Evolutionary conservation across 2,113 vertebrate genomes (phyloP).

Genomic region (Brienomyrus brachyistius): DNA sequence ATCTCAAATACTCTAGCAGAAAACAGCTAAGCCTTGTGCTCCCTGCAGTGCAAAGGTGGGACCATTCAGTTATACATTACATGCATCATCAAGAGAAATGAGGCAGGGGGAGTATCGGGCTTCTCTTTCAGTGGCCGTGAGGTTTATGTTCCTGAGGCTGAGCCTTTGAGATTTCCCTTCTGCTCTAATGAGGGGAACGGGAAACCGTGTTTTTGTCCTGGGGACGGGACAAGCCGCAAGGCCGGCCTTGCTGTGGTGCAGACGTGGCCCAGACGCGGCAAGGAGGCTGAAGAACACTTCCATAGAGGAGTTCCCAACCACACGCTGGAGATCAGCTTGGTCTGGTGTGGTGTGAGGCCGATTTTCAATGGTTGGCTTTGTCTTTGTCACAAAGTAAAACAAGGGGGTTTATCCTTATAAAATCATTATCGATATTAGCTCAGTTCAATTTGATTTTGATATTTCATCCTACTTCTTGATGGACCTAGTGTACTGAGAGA

Average conservation of each 20-base stretch:
- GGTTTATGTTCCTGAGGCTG: not conserved
- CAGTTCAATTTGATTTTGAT: not conserved
- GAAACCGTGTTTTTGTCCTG: not conserved
- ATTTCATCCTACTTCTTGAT: not conserved
- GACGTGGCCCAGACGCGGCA: not conserved
- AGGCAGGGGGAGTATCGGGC: not conserved
- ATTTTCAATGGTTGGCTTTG: not conserved
- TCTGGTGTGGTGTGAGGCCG: not conserved
- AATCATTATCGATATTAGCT: not conserved
- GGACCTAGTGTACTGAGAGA: not conserved
- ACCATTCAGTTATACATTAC: not conserved
- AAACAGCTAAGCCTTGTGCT: not conserved
- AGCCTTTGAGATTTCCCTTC: not conserved
- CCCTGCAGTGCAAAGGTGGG: not conserved
- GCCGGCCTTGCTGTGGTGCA: not conserved
- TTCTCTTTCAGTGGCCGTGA: not conserved
- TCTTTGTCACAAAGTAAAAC: not conserved
- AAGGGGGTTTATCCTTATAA: not conserved
- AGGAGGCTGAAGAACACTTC: not conserved
- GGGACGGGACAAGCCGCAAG: not conserved
- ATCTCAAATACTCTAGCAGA: not conserved
- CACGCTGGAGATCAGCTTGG: not conserved
- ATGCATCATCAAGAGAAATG: slow-evolving; percentile 3
- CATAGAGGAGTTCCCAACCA: not conserved
- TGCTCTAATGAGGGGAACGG: not conserved